Base-by-base conservation (phyloP, 2,888 invertebrate genomes). In the Dugesia japonica region DNA sequence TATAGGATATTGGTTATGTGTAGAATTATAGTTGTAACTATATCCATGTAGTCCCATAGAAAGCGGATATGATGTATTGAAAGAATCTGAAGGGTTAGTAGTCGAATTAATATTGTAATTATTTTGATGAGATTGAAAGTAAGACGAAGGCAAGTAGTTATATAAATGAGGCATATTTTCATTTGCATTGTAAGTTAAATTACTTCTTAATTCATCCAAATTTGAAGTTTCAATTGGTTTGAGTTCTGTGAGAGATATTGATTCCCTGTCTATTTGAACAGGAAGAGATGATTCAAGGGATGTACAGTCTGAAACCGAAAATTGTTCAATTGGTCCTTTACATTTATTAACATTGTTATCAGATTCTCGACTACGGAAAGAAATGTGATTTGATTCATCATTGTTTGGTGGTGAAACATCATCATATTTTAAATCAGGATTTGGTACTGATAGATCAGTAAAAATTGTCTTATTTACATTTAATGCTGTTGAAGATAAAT, bases 191-290 rank as follows among this genome's bases (percentile, higher is more conserved):
- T 56, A 56, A 31, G 31, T 31, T 13, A 31, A 31, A n/a, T 23
- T 56, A 56, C 17, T 56, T 56, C 56, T 56, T 56, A 56, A 56
- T 56, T 56, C 56, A n/a, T 56, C 56, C n/a, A 56, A 56, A 56
- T 56, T 56, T 20, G 56, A 56, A 56, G 20, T 56, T 56, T 56
- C 56, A 4, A 56, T 56, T 4, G 56, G 56, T 56, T 56, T 56
- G 9, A 56, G 23, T 56, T 56, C 56, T 20, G 56, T 56, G 4
- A 56, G 23, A 56, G 56, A 56, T 56, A 56, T 56, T n/a, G 56
- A 56, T n/a, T 56, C 56, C 17, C 56, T 4, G 17, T 56, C 56
- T 56, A 23, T 23, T 56, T 56, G 56, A 7, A 56, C 20, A n/a
- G 56, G 56, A 56, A 56, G 56, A 56, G 56, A 56, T 9, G 56